Base-by-base conservation (phyloP, 2,113 vertebrate genomes). In the Tragelaphus scriptus region DNA sequence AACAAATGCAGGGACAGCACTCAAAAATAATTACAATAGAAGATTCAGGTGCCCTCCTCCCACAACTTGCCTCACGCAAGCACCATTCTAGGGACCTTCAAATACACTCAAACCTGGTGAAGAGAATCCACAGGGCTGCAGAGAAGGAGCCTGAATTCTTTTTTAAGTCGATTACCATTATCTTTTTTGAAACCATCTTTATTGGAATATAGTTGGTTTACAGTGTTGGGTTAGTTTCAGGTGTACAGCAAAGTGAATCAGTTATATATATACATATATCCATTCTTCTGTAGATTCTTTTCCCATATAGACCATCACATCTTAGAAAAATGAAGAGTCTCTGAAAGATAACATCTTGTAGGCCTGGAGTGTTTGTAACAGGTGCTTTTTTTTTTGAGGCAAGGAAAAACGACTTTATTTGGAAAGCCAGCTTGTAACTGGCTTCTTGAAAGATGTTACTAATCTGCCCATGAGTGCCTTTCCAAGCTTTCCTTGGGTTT, bases 281-380 rank as follows among this genome's bases (percentile, higher is more conserved):
- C 47, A 81, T 32, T 81, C 47, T 81, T 32, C 49, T 51, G 9
- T 30, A 81, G 79, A 81, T 81, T 81, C 9, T 53, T 81, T 81
- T 81, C 16, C 28, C 28, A 53, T 51, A 32, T 32, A 81, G 79
- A 19, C 8, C 30, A 81, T 81, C 49, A 21, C 16, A 21, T 68
- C 47, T 36, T 68, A 77, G 80, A 95, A 97, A 94, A 98, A 89
- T 71, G 59, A 85, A 91, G 25, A 87, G 28, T 63, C 63, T 89
- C 6, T 56, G 88, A 95, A 84, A 58, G 58, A 92, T 56, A 95
- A 32, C 8, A 87, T 61, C 87, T 79, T 90, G 6, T 63, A 91
- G 80, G 26, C 47, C 55, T 87, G 23, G 25, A 36, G 56, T 4
- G n/a, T 97, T 71, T 77, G 12, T 77, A 26, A 44, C 36, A 44